Conservation (phyloP, 2,113 vertebrate species). For the Mustela lutreola region DNA sequence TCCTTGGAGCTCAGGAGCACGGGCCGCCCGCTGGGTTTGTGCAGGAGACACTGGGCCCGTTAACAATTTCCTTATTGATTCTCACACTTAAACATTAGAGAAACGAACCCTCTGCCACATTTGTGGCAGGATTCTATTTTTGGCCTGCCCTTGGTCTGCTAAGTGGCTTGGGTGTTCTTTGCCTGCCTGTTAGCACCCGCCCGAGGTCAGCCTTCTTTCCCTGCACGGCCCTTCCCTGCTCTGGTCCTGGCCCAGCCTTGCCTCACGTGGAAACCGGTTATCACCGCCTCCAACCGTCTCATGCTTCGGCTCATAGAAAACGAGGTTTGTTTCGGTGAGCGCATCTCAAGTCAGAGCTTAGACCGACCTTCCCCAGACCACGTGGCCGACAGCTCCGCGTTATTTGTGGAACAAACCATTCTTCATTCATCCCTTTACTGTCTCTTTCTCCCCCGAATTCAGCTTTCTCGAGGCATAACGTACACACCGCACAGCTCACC, state of each 20-base stretch:
- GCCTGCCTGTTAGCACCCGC: fast-evolving
- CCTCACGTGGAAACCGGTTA: not conserved
- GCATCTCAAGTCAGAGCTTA: not conserved
- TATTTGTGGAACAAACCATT: not conserved
- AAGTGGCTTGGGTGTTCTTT: not conserved
- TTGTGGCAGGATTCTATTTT: not conserved
- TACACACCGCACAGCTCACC: not conserved
- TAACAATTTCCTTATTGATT: not conserved
- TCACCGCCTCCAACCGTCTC: not conserved
- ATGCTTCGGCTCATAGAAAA: not conserved
- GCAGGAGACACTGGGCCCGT: fast-evolving
- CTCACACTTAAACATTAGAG: not conserved
- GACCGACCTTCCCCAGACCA: not conserved
- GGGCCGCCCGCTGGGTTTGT: fast-evolving
- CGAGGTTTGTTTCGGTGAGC: not conserved
- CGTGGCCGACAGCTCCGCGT: not conserved
- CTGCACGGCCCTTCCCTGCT: not conserved
- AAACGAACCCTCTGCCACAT: not conserved
- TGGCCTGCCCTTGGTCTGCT: not conserved
- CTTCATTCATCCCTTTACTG: not conserved
- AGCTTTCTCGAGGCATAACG: not conserved
- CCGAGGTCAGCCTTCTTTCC: not conserved
- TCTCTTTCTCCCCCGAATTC: not conserved
- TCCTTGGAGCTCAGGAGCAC: not conserved
- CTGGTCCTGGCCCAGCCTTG: not conserved